Percentiles rank a stretch among this genome's conserved stretches.
Conservation (phyloP, 2,797 vertebrate genomes). For the Phataginus tetradactyla region DNA sequence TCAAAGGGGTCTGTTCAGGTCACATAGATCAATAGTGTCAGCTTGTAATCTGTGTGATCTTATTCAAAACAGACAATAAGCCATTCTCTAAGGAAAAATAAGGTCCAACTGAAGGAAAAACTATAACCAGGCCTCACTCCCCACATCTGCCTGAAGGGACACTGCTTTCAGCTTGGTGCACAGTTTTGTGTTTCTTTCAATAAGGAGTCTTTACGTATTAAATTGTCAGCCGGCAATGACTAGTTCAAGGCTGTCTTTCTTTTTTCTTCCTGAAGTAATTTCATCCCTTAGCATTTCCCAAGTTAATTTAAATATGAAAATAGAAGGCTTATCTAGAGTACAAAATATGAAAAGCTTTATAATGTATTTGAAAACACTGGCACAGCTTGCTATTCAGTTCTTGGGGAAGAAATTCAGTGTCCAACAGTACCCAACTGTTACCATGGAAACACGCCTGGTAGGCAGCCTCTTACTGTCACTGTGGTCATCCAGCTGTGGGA, state of each 20-base stretch:
- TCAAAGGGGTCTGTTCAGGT: not conserved
- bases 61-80: slow-evolving; percentile 69
- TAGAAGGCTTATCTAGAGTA: slow-evolving; percentile 70
- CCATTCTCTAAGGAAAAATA: slow-evolving; percentile 66
- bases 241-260: slow-evolving; percentile 40
- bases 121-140: slow-evolving; percentile 22
- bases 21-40: slow-evolving; percentile 27
- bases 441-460: slow-evolving; percentile 86
- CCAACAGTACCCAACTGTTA: slow-evolving; percentile 79
- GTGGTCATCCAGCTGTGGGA: slow-evolving; percentile 85
- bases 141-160: not conserved
- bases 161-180: not conserved
- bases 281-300: slow-evolving; percentile 68
- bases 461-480: slow-evolving; percentile 82
- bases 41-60: slow-evolving; percentile 38
- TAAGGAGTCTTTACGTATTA: slow-evolving; percentile 53
- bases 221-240: slow-evolving; percentile 33
- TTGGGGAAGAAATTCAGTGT: slow-evolving; percentile 73
- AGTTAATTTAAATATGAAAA: slow-evolving; percentile 83
- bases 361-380: slow-evolving; percentile 74
- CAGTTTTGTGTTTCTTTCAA: slow-evolving; percentile 30
- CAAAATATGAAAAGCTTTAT: slow-evolving; percentile 71
- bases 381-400: slow-evolving; percentile 73
- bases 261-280: slow-evolving; percentile 63
- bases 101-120: slow-evolving; percentile 27